Conservation (phyloP, 2,113 vertebrate species). For the Chloropsis hardwickii region DNA sequence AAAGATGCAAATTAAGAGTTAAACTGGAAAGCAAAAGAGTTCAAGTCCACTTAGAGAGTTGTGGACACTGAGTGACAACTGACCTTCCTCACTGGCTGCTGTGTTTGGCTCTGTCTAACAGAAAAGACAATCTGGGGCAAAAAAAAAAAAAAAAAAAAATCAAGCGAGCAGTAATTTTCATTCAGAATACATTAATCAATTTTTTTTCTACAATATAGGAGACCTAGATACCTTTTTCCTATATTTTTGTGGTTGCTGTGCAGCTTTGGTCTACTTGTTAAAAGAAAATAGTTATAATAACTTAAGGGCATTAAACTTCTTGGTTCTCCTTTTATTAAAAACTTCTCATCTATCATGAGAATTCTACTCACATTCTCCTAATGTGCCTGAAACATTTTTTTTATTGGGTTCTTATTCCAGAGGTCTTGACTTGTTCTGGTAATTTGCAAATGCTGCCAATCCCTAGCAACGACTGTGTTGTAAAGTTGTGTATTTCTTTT, state of each 20-base stretch:
- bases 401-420: neutral
- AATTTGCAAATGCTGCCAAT: neutral
- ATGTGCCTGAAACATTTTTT: neutral
- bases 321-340: neutral
- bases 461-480: neutral
- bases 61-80: neutral
- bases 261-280: neutral
- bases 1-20: neutral
- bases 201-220: neutral
- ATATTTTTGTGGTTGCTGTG: neutral
- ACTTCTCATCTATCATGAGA: neutral
- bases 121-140: neutral
- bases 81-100: neutral
- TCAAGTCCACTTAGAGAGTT: neutral
- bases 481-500: neutral
- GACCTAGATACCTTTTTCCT: neutral
- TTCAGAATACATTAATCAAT: neutral
- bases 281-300: neutral
- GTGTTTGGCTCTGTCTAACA: neutral
- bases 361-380: neutral
- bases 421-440: neutral
- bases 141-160: neutral
- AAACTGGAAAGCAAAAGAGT: neutral
- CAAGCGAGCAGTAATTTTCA: neutral
- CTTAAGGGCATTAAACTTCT: slow-evolving; percentile 12